Conservation (phyloP, 2,888 invertebrate species). For the Gryllus longicercus region DNA sequence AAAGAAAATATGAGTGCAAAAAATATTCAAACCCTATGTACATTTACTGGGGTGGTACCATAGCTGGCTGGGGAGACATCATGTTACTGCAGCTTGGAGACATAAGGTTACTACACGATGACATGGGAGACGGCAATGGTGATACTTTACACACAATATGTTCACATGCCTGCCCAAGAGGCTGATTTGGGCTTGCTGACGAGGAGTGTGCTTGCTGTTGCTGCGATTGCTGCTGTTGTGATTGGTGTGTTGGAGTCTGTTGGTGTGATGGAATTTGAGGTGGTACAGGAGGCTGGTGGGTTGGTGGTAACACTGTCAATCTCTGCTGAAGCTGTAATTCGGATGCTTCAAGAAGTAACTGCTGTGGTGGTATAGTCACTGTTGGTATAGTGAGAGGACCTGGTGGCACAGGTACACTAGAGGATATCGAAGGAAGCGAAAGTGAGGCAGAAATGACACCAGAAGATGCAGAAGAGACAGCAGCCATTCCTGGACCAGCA, state of each 20-base stretch:
- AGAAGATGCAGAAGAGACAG: background rate
- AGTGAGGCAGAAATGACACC: background rate
- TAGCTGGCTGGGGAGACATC: constrained; percentile 22
- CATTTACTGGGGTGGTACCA: background rate
- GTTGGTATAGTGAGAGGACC: no score
- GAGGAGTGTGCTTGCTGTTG: background rate
- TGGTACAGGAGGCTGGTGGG: background rate
- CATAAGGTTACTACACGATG: background rate
- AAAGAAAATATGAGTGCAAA: background rate
- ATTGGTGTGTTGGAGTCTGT: background rate
- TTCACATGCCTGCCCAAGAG: constrained; percentile 26
- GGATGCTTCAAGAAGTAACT: background rate
- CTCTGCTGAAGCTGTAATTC: constrained; percentile 1
- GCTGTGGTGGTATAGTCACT: background rate
- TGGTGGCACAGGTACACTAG: background rate
- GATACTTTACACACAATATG: constrained; percentile 36
- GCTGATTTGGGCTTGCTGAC: background rate
- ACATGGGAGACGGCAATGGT: constrained; percentile 29
- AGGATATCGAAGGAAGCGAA: background rate
- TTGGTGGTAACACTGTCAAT: background rate
- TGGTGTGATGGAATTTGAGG: background rate
- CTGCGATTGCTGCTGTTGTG: background rate
- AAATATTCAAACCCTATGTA: background rate
- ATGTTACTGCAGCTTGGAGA: constrained; percentile 25
- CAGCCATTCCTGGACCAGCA: background rate